Percentiles rank a stretch among this genome's conserved stretches.
Conservation (phyloP, 2,888 invertebrate species). For the Erebia palarica region DNA sequence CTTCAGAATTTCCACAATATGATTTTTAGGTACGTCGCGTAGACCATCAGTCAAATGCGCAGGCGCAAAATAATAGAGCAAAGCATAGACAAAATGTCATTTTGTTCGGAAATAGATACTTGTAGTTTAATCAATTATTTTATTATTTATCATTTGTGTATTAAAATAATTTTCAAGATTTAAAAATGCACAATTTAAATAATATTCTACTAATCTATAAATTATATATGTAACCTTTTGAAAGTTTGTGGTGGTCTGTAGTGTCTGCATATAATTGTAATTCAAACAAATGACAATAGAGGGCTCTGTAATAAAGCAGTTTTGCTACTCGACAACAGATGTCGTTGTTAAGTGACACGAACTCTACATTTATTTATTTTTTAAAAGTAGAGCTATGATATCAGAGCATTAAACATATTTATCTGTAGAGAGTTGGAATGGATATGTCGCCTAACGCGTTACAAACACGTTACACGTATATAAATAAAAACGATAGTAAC, state of each 20-base stretch:
- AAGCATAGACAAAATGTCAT: slow-evolving; percentile 66
- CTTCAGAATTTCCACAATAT: slow-evolving; percentile 82
- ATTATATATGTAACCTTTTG: too few species aligned
- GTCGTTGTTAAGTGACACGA: neutral
- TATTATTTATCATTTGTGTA: neutral
- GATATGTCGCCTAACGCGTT: too few species aligned
- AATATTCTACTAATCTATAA: too few species aligned
- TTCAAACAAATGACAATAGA: neutral
- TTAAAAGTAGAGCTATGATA: too few species aligned
- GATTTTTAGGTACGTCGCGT: slow-evolving; percentile 79
- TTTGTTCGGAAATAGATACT: slow-evolving; percentile 29
- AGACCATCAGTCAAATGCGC: slow-evolving; percentile 81
- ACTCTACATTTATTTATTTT: too few species aligned
- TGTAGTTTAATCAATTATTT: neutral
- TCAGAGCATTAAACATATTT: too few species aligned
- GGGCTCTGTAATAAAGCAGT: neutral
- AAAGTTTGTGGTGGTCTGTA: too few species aligned
- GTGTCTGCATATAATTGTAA: neutral
- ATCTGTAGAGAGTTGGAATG: too few species aligned
- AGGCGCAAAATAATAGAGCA: slow-evolving; percentile 81
- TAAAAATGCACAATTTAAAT: too few species aligned
- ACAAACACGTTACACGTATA: too few species aligned
- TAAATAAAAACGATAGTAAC: too few species aligned
- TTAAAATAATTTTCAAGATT: too few species aligned
- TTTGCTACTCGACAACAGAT: slow-evolving; percentile 1